Percentiles rank a stretch among this genome's conserved stretches.
These are phyloP conservation scores for Leptinotarsa tumamoca DNA, from an alignment of 2,888 invertebrate genomes.

Conservation along the genomic window DNA sequence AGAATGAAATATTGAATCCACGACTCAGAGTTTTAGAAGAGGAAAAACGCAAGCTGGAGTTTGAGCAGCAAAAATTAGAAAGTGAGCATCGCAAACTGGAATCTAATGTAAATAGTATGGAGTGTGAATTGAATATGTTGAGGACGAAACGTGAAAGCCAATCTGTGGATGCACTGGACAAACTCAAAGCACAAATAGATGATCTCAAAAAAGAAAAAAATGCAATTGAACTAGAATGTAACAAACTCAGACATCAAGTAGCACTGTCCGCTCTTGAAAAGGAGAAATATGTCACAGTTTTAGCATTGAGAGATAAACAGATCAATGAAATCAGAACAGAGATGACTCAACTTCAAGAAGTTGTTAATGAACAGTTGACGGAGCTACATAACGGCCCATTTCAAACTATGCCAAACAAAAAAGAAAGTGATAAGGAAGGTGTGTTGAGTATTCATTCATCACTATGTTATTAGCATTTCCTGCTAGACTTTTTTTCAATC, in stretches of 20 bases:
- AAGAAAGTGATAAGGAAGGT: conserved; percentile 25
- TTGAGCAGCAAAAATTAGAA: conserved; percentile 39
- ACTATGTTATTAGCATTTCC: no score
- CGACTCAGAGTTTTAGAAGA: conserved; percentile 50
- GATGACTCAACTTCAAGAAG: conserved; percentile 63
- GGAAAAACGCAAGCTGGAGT: conserved; percentile 48
- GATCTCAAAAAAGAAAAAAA: conserved; percentile 59
- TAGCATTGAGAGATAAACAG: conserved; percentile 63
- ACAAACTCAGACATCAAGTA: conserved; percentile 59
- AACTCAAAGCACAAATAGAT: conserved; percentile 56
- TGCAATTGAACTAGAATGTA: conserved; percentile 56
- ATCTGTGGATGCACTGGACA: conserved; percentile 47
- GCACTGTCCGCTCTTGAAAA: conserved; percentile 61
- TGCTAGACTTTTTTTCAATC: no score
- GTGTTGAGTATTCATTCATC: conserved; percentile 9
- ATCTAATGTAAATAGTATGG: conserved; percentile 37
- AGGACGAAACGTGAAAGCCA: conserved; percentile 52
- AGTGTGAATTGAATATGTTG: conserved; percentile 49
- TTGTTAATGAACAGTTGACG: conserved; percentile 62
- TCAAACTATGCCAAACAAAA: conserved; percentile 30
- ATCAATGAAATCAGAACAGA: conserved; percentile 63
- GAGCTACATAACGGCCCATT: conserved; percentile 51
- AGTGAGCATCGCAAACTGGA: conserved; percentile 48
- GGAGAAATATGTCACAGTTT: conserved; percentile 63
- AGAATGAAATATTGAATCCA: conserved; percentile 46